These are phyloP conservation scores for Monochamus alternatus DNA, from an alignment of 2,888 invertebrate genomes.

Conservation along the genomic window DNA sequence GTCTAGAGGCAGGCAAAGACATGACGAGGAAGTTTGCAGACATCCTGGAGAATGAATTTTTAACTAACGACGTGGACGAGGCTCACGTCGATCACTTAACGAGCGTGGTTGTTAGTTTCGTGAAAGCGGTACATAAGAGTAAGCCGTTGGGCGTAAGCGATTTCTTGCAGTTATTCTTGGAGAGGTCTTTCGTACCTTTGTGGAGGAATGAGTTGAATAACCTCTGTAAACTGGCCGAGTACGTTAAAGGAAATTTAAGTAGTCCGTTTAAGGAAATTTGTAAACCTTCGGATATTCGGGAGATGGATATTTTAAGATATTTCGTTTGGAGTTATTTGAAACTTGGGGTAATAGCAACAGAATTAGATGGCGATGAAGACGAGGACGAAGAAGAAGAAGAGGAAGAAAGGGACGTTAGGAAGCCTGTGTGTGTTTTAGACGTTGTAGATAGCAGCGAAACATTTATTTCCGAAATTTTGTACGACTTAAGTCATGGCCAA, in stretches of 20 bases:
- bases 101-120: slow-evolving; percentile 57
- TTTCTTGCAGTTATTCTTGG: slow-evolving; percentile 57
- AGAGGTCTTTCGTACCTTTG: slow-evolving; percentile 52
- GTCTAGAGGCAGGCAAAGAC: slow-evolving; percentile 45
- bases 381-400: slow-evolving; percentile 45
- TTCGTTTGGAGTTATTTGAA: slow-evolving; percentile 64
- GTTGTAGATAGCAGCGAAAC: slow-evolving; percentile 61
- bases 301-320: slow-evolving; percentile 60
- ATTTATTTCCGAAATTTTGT: slow-evolving; percentile 64
- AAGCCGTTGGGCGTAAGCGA: slow-evolving; percentile 56
- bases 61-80: slow-evolving; percentile 39
- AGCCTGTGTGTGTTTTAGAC: slow-evolving; percentile 47
- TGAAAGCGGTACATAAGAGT: slow-evolving; percentile 58
- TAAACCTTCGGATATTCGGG: slow-evolving; percentile 43
- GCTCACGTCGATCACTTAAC: slow-evolving; percentile 52
- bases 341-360: slow-evolving; percentile 57
- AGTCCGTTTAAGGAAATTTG: slow-evolving; percentile 54
- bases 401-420: slow-evolving; percentile 23
- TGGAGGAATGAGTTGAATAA: slow-evolving; percentile 25
- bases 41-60: slow-evolving; percentile 52
- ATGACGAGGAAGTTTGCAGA: slow-evolving; percentile 53
- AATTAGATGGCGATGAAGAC: slow-evolving; percentile 50
- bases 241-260: slow-evolving; percentile 60
- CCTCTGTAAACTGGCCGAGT: slow-evolving; percentile 60
- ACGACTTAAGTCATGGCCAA: slow-evolving; percentile 65